phyloP scores from a whole-genome alignment of 2,888 invertebrate species.

The Dilophus febrilis region DNA sequence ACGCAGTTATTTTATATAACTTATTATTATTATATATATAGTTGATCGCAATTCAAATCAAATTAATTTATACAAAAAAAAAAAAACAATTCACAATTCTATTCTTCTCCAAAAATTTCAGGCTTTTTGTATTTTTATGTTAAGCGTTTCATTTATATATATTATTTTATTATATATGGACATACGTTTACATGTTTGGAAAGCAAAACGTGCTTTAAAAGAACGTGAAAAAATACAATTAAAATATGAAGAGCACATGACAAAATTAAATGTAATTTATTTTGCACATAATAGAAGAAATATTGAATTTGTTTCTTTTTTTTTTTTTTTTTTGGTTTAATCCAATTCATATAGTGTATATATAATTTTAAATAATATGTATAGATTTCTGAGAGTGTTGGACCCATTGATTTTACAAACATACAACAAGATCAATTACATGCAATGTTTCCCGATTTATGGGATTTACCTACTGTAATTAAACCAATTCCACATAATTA shows the following conservation, averaged over 20 bases:
- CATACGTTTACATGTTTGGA: slow-evolving; percentile 38
- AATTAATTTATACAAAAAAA: too few relatives aligned
- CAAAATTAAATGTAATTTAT: slow-evolving; percentile 21
- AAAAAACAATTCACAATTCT: too few relatives aligned
- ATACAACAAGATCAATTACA: slow-evolving; percentile 16
- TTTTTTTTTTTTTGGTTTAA: too few relatives aligned
- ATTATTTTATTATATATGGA: slow-evolving; percentile 43
- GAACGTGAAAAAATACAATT: slow-evolving; percentile 28
- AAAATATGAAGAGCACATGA: slow-evolving; percentile 27
- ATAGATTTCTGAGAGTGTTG: too few relatives aligned
- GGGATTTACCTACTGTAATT: slow-evolving; percentile 16
- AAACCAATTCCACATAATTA: slow-evolving; percentile 37
- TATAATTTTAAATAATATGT: too few relatives aligned
- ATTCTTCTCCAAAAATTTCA: too few relatives aligned
- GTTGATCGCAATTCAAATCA: too few relatives aligned
- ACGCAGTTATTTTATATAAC: too few relatives aligned
- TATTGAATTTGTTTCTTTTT: too few relatives aligned
- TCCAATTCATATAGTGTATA: too few relatives aligned
- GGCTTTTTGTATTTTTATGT: slow-evolving; percentile 44
- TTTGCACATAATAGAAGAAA: too few relatives aligned
- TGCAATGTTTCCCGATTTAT: slow-evolving; percentile 26
- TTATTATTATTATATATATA: too few relatives aligned
- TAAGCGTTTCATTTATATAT: slow-evolving; percentile 40
- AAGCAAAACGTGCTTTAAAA: slow-evolving; percentile 32
- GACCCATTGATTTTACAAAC: slow-evolving; percentile 13